Evolutionary conservation across 2,797 vertebrate genomes (phyloP), one percentile per base, ranked within the genome.

Genomic region (Falco novaeseelandiae): DNA sequence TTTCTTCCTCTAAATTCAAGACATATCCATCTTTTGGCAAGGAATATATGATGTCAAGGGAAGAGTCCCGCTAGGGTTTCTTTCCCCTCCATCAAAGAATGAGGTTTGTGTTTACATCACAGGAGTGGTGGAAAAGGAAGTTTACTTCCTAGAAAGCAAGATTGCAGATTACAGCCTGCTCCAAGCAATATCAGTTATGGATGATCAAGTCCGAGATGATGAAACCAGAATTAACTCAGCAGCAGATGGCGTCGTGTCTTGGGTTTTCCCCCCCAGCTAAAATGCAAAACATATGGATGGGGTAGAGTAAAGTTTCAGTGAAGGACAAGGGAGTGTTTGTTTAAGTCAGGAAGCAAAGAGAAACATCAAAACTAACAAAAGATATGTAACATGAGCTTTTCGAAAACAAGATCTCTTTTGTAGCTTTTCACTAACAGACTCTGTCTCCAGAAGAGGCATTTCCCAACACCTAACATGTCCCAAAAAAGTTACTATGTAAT

Each of bases 111-210:
- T 69, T 94, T 89, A 80, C 70, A 59, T 38, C 74, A 74, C 42
- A 52, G 0, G 0, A 73, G 73, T 18, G 6, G n/a, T 51, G 25
- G 66, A 84, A 82, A 79, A 38, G 36, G 34, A 97, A 93, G 66
- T 70, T 62, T 80, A 46, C 69, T 96, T 97, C 96, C 96, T 97
- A 84, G 97, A 97, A 95, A 97, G 92, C 83, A 38, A 61, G 74
- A 95, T n/a, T 67, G 67, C 36, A 85, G 67, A 89, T 48, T 77
- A 77, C 67, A 91, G 40, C 32, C 67, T 51, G 92, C 93, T 94
- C 65, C 88, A 77, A 96, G 97, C 90, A 96, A 25, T 87, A 90
- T 83, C 94, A 95, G 86, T 71, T 95, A 96, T 11, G 7, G 86
- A 58, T 89, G 81, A 93, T 80, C 49, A 10, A 91, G 52, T 80